Conservation (phyloP, 2,888 invertebrate species). For the Anorthoa munda region DNA sequence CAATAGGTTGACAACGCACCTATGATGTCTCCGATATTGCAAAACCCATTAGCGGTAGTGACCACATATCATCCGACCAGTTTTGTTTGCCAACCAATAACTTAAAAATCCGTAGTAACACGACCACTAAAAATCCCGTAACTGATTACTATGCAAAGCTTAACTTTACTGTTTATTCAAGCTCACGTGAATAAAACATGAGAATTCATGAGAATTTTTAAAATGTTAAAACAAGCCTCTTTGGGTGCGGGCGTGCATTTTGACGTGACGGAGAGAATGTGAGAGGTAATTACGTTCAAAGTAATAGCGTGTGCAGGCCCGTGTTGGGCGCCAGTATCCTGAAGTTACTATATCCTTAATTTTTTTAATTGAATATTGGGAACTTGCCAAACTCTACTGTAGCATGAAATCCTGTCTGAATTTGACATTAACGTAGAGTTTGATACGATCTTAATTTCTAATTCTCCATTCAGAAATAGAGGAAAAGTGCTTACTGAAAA, state of each 20-base stretch:
- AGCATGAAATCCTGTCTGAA: too few relatives aligned
- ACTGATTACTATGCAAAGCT: slow-evolving; percentile 14
- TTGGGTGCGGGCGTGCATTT: not conserved
- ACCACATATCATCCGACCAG: too few relatives aligned
- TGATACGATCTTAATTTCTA: too few relatives aligned
- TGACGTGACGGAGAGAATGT: not conserved
- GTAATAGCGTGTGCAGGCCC: not conserved
- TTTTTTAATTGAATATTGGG: too few relatives aligned
- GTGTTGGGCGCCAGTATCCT: not conserved
- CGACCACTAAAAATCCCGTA: slow-evolving; percentile 20
- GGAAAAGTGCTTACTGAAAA: too few relatives aligned
- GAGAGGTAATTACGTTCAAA: not conserved
- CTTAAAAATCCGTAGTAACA: not conserved
- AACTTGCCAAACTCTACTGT: too few relatives aligned
- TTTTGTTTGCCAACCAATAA: not conserved
- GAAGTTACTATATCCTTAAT: too few relatives aligned
- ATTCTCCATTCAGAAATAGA: too few relatives aligned
- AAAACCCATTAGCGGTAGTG: too few relatives aligned
- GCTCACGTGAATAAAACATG: slow-evolving; percentile 11
- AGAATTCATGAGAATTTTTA: slow-evolving; percentile 4
- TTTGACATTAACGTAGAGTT: too few relatives aligned
- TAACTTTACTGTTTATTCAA: not conserved
- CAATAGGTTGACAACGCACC: too few relatives aligned
- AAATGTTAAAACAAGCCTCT: not conserved
- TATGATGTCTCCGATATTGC: too few relatives aligned